These are phyloP conservation scores for Panthera uncia DNA, from an alignment of 2,113 vertebrate species.

Conservation along the genomic window DNA sequence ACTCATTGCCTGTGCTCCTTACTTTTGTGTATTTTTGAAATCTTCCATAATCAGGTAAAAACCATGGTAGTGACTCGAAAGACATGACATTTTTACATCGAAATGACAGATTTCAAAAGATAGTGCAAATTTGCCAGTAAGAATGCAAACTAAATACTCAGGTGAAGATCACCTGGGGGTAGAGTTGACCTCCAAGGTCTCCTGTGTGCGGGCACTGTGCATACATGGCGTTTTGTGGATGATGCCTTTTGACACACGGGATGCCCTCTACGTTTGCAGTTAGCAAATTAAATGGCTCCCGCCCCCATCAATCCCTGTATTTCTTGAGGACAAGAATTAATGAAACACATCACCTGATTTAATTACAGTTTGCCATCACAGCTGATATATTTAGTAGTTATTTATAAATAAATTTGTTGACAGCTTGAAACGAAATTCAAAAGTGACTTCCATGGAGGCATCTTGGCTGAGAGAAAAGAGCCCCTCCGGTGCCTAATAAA, in stretches of 20 bases:
- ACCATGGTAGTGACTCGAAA: not conserved
- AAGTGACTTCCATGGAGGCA: constrained; percentile 80
- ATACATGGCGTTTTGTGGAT: not conserved
- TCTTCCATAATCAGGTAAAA: constrained; percentile 8
- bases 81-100: not conserved
- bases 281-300: not conserved
- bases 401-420: constrained; percentile 68
- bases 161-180: not conserved
- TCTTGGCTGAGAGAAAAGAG: constrained; percentile 84
- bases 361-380: constrained; percentile 18
- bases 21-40: not conserved
- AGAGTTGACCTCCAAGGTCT: not conserved
- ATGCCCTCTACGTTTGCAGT: not conserved
- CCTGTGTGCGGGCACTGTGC: not conserved
- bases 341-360: not conserved
- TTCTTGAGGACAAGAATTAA: constrained; percentile 23
- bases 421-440: constrained; percentile 95
- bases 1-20: not conserved
- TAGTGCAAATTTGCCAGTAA: not conserved
- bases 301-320: not conserved
- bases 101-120: constrained; percentile 4
- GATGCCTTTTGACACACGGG: not conserved
- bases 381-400: not conserved
- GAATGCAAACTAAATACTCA: not conserved
- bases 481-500: constrained; percentile 92